Evolutionary conservation across 2,888 invertebrate species (phyloP).

Genomic region (Drosophila macrospina): DNA sequence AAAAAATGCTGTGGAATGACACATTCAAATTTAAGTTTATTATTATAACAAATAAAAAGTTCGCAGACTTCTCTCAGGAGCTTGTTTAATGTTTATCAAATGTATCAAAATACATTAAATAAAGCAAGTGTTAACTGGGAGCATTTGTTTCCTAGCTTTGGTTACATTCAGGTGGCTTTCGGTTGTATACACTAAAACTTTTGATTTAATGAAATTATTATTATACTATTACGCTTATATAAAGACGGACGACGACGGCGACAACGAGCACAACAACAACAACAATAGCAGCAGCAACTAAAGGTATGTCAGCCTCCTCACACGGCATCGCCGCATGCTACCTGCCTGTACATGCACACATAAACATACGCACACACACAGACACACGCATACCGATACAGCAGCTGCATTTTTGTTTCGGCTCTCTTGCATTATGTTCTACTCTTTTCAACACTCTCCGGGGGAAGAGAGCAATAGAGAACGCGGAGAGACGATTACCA

Average conservation of each 20-base stretch:
- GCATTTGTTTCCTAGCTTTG: not conserved
- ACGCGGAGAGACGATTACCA: not conserved
- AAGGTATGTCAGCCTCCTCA: constrained; percentile 21
- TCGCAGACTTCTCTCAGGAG: not conserved
- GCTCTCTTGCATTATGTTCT: constrained; percentile 34
- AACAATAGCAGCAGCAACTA: constrained; percentile 2
- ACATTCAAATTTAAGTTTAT: not conserved
- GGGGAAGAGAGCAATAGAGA: not conserved
- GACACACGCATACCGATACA: constrained; percentile 6
- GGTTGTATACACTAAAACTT: not conserved
- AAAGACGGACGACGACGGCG: too few species aligned
- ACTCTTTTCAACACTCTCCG: not conserved
- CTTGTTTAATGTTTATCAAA: not conserved
- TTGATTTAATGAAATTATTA: constrained; percentile 22
- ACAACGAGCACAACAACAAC: too few species aligned
- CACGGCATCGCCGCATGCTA: constrained; percentile 50
- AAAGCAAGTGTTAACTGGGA: not conserved
- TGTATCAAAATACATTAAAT: not conserved
- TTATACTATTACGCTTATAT: constrained; percentile 28
- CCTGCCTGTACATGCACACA: constrained; percentile 35
- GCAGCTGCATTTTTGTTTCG: constrained; percentile 52
- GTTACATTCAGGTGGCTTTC: not conserved
- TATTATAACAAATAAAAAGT: too few species aligned
- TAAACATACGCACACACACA: not conserved
- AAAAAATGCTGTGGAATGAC: constrained; percentile 13